Base-by-base conservation (phyloP, 2,113 vertebrate genomes). In the Gymnobelideus leadbeateri region DNA sequence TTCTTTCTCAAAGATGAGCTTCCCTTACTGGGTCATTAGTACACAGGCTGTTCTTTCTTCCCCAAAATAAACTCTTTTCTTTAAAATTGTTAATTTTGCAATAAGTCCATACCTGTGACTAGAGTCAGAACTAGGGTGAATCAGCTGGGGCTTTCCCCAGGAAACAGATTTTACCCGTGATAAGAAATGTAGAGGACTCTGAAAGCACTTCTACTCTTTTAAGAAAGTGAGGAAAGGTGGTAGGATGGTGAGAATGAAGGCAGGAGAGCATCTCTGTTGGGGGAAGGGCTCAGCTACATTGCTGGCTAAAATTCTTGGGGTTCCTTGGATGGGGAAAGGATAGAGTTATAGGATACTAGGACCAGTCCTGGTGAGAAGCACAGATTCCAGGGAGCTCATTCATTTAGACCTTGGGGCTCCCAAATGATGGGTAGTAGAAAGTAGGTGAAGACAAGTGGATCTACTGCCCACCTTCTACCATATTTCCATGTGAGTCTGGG, bases 1-100 rank as follows among this genome's bases (percentile, higher is more conserved):
- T 68, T 68, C 31, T 68, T n/a, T 43, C 7, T 43, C n/a, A 84
- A 84, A 84, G n/a, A 43, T 84, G n/a, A 84, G 43, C 16, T 97
- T 97, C 84, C 53, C 91, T 95, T 91, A 92, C 93, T 90, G n/a
- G 91, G 61, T 97, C 84, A 93, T 96, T 94, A 97, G 19, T 89
- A 89, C 92, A 55, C 89, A 54, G 54, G 97, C 96, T 97, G 91
- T 57, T 96, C 92, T 95, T 91, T 54, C 91, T 94, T 47, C 46
- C 89, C n/a, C 47, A 49, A 93, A 90, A 93, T 43, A 96, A 92
- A n/a, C 54, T 51, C 53, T 95, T 77, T 84, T 43, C 68, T 84
- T 84, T 43, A 84, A 84, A 43, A 43, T 21, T n/a, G 68, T 43
- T 84, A 43, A 23, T 43, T 84, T 84, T 84, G n/a, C 19, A n/a